phyloP scores from a whole-genome alignment of 2,888 invertebrate genomes.

The Nomada hirtipes region DNA sequence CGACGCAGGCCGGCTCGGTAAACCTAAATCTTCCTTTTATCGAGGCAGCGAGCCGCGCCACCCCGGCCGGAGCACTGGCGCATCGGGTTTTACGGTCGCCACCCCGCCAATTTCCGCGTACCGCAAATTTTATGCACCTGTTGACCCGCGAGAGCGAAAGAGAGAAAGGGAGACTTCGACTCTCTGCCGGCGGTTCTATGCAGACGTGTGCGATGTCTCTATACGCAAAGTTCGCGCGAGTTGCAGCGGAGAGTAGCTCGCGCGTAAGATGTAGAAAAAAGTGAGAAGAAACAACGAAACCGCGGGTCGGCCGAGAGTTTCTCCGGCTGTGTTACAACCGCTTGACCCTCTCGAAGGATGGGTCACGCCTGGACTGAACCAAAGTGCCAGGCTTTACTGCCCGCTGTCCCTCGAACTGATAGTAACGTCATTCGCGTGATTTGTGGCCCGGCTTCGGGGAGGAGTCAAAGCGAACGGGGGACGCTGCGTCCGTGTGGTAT shows the following conservation, averaged over 20 bases:
- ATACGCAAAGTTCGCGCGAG: background rate
- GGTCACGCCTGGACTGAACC: conserved; percentile 64
- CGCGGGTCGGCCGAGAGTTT: conserved; percentile 29
- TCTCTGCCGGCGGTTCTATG: background rate
- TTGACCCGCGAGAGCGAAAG: conserved; percentile 61
- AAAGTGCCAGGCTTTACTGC: conserved; percentile 75
- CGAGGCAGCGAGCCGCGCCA: conserved; percentile 43
- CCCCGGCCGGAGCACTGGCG: conserved; percentile 51
- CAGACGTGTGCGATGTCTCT: conserved; percentile 18
- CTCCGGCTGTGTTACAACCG: conserved; percentile 52
- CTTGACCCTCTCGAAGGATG: conserved; percentile 51
- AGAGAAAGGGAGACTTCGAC: background rate
- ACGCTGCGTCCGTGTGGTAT: conserved; percentile 36
- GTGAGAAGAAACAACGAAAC: conserved; percentile 33
- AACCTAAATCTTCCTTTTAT: conserved; percentile 70
- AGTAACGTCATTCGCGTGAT: conserved; percentile 78
- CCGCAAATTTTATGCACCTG: conserved; percentile 73
- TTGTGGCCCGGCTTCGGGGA: conserved; percentile 74
- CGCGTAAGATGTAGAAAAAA: background rate
- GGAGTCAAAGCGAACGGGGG: conserved; percentile 61
- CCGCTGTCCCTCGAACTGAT: conserved; percentile 74
- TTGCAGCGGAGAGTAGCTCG: background rate
- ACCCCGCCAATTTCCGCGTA: conserved; percentile 71
- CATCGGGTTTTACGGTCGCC: conserved; percentile 65
- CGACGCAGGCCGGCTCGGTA: conserved; percentile 30